Evolutionary conservation across 1,140 invertebrate genomes (phyloP).

Genomic region (Danaus plexippus): DNA sequence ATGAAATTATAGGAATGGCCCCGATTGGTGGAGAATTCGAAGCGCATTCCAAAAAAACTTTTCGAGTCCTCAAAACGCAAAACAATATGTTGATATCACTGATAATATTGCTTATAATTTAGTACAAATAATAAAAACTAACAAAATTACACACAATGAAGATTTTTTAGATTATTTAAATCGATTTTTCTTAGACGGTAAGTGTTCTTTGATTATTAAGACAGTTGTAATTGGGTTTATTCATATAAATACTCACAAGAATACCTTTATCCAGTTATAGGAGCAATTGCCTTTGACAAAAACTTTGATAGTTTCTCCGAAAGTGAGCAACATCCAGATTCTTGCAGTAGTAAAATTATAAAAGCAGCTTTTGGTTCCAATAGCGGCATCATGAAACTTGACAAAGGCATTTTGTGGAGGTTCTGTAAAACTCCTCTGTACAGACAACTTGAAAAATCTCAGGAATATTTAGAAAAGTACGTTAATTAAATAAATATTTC

Average conservation of each 20-base stretch:
- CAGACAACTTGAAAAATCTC: conserved; percentile 77
- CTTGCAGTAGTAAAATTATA: conserved; percentile 79
- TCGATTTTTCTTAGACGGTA: conserved; percentile 85
- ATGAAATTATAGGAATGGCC: conserved; percentile 80
- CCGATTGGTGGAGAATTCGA: conserved; percentile 85
- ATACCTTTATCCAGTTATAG: conserved; percentile 76
- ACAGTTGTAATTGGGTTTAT: not conserved
- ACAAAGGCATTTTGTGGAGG: conserved; percentile 84
- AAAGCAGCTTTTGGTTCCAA: conserved; percentile 81
- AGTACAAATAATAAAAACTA: conserved; percentile 60
- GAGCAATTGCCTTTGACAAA: conserved; percentile 78
- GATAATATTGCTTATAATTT: conserved; percentile 80
- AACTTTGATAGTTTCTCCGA: conserved; percentile 76
- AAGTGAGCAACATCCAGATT: conserved; percentile 72
- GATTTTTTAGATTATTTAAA: conserved; percentile 82
- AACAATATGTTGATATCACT: conserved; percentile 75
- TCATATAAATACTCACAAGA: not conserved
- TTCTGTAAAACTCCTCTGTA: conserved; percentile 82
- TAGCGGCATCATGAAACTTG: conserved; percentile 78
- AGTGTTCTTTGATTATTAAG: conserved; percentile 23
- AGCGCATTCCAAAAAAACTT: conserved; percentile 85
- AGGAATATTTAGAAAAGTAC: conserved; percentile 84
- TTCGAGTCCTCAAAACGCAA: conserved; percentile 79
- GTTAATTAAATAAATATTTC: conserved; percentile 17
- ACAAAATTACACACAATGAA: conserved; percentile 30